Evolutionary conservation across 2,113 vertebrate species (phyloP), one percentile per base, ranked within the genome.

Genomic region (Xiphophorus maculatus): DNA sequence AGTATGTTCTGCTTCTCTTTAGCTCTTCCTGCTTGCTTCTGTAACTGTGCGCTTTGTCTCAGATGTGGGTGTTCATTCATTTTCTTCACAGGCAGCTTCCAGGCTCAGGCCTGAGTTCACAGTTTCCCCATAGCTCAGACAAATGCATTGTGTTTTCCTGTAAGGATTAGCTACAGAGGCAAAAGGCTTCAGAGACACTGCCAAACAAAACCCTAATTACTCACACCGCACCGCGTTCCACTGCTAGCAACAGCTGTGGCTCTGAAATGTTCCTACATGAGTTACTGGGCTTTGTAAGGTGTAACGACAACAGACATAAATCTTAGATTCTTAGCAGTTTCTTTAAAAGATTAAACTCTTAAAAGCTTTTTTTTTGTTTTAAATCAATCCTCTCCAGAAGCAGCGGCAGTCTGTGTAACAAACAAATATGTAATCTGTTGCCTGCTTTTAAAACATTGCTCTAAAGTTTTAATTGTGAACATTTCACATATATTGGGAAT

Each of bases 191-290:
- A 76, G 81, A 86, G 82, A 88, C 87, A n/a, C 73, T 71, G 81
- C 79, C 88, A 90, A 88, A 86, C 87, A 73, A 83, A 91, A 86
- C 69, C 80, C 87, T 83, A 87, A 91, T 91, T 87, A 89, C 33
- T 51, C 48, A 33, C 60, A 73, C 69, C 32, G 71, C 83, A 69
- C 81, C 58, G 69, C 63, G 81, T 72, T 83, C 65, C 25, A 63
- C 73, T 13, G n/a, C 67, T 40, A 80, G n/a, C 66, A 54, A 25
- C 25, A 9, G 37, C 15, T 48, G 69, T 22, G 25, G 62, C 66
- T 71, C 51, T 29, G 33, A 80, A 87, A 83, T 69, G 69, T 75
- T 77, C 60, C 28, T 25, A 63, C 80, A 60, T 35, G 60, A 81
- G 67, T 62, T 2, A 12, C 60, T 62, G 71, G 42, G 58, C 60